Conservation (phyloP, 1,140 invertebrate species). For the Hypsibius dujardini region DNA sequence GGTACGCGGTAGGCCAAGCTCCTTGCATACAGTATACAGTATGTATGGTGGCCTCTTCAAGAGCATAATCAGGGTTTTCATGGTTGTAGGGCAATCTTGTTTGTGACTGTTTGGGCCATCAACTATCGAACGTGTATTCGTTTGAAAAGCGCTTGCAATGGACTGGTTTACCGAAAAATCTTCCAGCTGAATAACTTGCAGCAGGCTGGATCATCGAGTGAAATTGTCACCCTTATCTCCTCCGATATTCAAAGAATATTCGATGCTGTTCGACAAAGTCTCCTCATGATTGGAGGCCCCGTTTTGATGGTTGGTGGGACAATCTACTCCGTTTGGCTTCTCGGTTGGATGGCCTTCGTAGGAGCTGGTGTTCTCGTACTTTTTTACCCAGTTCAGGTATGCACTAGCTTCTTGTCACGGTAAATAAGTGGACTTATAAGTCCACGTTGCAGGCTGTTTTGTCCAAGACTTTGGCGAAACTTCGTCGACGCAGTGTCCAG, state of each 20-base stretch:
- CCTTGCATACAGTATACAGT: not conserved
- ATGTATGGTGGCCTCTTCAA: too few relatives aligned
- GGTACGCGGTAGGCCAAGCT: not conserved
- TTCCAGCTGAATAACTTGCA: constrained; percentile 32
- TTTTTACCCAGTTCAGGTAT: constrained; percentile 49
- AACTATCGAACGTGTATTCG: constrained; percentile 43
- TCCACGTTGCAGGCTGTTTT: constrained; percentile 35
- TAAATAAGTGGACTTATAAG: constrained; percentile 23
- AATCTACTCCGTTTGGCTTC: constrained; percentile 42
- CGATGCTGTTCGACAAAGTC: constrained; percentile 43
- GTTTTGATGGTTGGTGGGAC: constrained; percentile 41
- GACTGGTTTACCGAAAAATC: constrained; percentile 46
- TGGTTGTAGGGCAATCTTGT: constrained; percentile 42
- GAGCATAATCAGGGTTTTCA: constrained; percentile 25
- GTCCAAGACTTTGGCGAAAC: constrained; percentile 32
- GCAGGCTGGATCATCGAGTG: not conserved
- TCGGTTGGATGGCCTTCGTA: constrained; percentile 43
- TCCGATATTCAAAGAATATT: constrained; percentile 49
- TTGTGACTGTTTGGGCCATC: constrained; percentile 43
- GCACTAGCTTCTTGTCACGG: constrained; percentile 10
- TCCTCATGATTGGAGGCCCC: constrained; percentile 45
- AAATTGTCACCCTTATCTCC: constrained; percentile 50
- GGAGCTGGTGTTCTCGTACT: constrained; percentile 44
- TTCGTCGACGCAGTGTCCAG: constrained; percentile 32
- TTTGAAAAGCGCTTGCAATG: constrained; percentile 41